phyloP scores from a whole-genome alignment of 2,797 vertebrate genomes.

The Sciurus vulgaris region DNA sequence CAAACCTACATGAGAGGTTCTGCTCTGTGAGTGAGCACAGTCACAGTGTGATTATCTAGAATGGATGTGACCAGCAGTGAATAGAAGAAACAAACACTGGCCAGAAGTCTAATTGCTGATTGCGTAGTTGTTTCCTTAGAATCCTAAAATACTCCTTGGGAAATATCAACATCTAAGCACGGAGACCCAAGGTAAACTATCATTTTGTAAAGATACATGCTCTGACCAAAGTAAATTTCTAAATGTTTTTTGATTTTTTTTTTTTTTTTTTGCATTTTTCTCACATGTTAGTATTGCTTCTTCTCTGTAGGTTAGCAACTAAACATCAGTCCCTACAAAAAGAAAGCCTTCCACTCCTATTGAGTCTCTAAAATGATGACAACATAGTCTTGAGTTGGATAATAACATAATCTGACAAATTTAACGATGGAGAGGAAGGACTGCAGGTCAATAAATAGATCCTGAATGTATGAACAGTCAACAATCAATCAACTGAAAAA shows the following conservation, averaged over 20 bases:
- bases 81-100: neutral
- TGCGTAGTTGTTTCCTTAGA: neutral
- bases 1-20: neutral
- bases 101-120: neutral
- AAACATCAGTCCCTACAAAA: constrained; percentile 22
- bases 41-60: neutral
- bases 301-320: neutral
- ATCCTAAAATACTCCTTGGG: neutral
- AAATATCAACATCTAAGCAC: neutral
- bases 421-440: constrained; percentile 54
- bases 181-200: neutral
- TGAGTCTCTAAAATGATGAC: constrained; percentile 50
- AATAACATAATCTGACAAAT: constrained; percentile 63
- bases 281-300: neutral
- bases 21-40: neutral
- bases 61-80: neutral
- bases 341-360: neutral
- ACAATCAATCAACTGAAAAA: constrained; percentile 42
- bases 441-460: constrained; percentile 63
- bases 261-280: neutral
- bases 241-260: neutral
- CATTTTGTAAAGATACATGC: neutral
- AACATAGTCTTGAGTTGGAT: constrained; percentile 43
- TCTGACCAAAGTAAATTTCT: neutral
- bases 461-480: constrained; percentile 43